Evolutionary conservation across 2,113 vertebrate species (phyloP).

Genomic region (Notechis scutatus): DNA sequence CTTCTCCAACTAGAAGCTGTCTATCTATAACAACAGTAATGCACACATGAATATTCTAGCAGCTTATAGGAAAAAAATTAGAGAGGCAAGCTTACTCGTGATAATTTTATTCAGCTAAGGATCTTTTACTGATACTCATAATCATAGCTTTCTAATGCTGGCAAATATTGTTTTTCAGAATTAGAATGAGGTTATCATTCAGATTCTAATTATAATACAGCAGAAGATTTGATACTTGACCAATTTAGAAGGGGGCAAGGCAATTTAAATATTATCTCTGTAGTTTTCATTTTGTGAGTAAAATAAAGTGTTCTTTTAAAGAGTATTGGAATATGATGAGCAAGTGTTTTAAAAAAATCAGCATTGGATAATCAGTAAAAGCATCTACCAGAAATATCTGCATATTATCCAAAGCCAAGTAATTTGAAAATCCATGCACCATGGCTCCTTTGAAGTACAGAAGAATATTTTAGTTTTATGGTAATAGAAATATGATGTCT

Average conservation of each 20-base stretch:
- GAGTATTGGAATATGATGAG: neutral
- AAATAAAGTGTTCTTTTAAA: neutral
- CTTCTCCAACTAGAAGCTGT: neutral
- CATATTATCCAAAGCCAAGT: neutral
- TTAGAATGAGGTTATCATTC: neutral
- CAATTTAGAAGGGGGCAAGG: constrained; percentile 15
- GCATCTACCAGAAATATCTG: constrained; percentile 5
- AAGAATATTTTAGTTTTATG: neutral
- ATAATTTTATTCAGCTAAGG: neutral
- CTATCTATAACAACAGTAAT: neutral
- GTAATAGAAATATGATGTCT: neutral
- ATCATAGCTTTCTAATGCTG: neutral
- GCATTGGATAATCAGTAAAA: constrained; percentile 2
- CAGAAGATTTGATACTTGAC: neutral
- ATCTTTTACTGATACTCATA: neutral
- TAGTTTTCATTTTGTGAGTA: neutral
- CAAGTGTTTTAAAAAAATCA: neutral
- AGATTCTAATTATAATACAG: neutral
- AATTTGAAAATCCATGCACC: neutral
- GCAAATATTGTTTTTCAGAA: neutral
- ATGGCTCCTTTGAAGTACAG: neutral
- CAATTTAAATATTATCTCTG: neutral
- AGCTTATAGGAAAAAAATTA: neutral
- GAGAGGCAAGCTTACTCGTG: neutral
- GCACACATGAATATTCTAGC: neutral